These are phyloP conservation scores for Spisula solida DNA, from an alignment of 2,888 invertebrate genomes.

Conservation along the genomic window DNA sequence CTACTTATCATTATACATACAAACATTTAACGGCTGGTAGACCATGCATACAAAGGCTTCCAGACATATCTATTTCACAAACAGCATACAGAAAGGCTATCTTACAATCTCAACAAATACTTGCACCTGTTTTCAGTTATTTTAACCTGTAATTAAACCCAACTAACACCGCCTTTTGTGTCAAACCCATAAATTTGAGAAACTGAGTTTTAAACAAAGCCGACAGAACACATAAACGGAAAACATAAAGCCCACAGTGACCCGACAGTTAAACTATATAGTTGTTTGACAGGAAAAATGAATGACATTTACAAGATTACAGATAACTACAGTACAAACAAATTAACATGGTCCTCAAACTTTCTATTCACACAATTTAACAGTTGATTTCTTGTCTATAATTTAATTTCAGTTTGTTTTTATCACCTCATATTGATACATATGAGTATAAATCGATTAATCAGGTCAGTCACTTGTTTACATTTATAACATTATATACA, in stretches of 20 bases:
- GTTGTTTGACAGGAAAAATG: not conserved
- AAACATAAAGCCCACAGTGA: not conserved
- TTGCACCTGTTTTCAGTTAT: slow-evolving; percentile 25
- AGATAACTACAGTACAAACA: not conserved
- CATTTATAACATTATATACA: too few relatives aligned
- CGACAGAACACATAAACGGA: not conserved
- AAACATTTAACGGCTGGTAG: not conserved
- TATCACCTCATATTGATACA: too few relatives aligned
- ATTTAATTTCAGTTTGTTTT: too few relatives aligned
- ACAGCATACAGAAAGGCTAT: not conserved
- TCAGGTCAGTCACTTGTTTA: too few relatives aligned
- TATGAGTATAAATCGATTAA: too few relatives aligned
- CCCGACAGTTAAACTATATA: not conserved
- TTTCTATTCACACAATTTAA: too few relatives aligned
- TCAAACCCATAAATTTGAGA: slow-evolving; percentile 10
- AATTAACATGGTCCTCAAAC: too few relatives aligned
- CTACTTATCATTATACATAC: not conserved
- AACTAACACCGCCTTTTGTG: slow-evolving; percentile 17
- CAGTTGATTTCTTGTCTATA: too few relatives aligned
- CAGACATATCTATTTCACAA: slow-evolving; percentile 10
- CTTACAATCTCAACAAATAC: not conserved
- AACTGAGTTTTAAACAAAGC: slow-evolving; percentile 6
- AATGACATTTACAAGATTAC: slow-evolving; percentile 21
- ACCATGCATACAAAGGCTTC: not conserved
- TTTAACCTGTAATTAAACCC: slow-evolving; percentile 23